Evolutionary conservation across 2,888 invertebrate genomes (phyloP), one percentile per base, ranked within the genome.

Genomic region (Pasiphila rectangulata): DNA sequence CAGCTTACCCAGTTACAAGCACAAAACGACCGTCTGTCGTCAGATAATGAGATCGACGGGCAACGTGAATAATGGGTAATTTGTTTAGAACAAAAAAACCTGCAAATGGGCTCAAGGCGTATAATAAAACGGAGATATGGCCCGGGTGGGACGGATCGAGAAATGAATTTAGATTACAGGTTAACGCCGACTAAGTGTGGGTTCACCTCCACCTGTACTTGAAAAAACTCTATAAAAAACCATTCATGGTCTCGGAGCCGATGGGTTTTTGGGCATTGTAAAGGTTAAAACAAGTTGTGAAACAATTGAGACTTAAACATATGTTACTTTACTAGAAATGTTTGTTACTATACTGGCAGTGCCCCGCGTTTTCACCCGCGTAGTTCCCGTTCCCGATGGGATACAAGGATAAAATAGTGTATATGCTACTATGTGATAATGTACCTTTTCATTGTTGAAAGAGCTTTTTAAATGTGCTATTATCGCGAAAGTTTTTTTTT

Each of bases 91-190:
- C 76, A 84, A 84, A 88, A 84, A 84, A 81, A 78, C 82, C 80
- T 70, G 84, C 84, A 84, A 87, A 87, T 84, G 86, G 85, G 75
- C 75, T 79, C 75, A 75, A 77, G 80, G 79, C 78, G 83, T 83
- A 77, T 88, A 87, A 87, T 87, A 88, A 87, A 87, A 86, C 81
- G 76, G 79, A 87, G 81, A 81, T 83, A 84, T 80, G 79, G 79
- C 71, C 71, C 69, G 75, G 76, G 82, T 84, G 82, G 85, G 83
- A 83, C 79, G 85, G 80, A 79, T 83, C 86, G 82, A 87, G 83
- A 87, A 88, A 88, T 88, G 86, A 88, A 88, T 88, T 88, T 88
- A 88, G 88, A 88, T 88, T 88, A 87, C 79, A 88, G 83, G 87
- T 86, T 87, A 86, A 80, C 83, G 87, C 85, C 84, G 84, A 64